Base-by-base conservation (phyloP, 2,888 invertebrate genomes). In the Phyto melanocephala region DNA sequence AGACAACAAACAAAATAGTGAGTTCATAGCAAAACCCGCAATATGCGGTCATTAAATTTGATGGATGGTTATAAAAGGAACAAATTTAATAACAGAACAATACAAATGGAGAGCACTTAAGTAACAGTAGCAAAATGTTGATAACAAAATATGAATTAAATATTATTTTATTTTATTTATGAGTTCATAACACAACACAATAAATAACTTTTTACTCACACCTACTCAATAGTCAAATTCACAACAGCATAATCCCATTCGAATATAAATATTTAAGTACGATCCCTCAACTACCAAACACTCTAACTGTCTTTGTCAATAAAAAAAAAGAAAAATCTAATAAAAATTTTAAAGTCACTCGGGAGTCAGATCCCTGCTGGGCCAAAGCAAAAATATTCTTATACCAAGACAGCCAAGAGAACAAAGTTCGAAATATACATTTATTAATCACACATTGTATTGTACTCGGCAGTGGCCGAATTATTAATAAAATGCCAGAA, bases 131-230 rank as follows among this genome's bases (percentile, higher is more conserved):
- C 33, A 42, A 45, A 35, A 47, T 20, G 24, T 54, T 11, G 50
- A 17, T 28, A 50, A 54, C 58, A 63, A 52, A 52, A 50, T 50
- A 42, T 20, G 15, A 71, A 37, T 24, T 45, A 37, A 68, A 35
- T 71, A 77, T 56, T 54, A 81, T 63, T 65, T 65, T n/a, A n/a
- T n/a, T n/a, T 78, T 22, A 58, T 78, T 70, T 75, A 70, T 52
- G 74, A 50, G 68, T 10, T 35, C 47, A 54, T 35, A n/a, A 70
- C 56, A 52, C 35, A 72, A 24, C 52, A 50, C 47, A 77, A 68
- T 62, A 77, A 74, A 72, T 71, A 20, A 67, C 13, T 50, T 62
- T 42, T 33, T 28, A n/a, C n/a, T n/a, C n/a, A n/a, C n/a, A n/a
- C n/a, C n/a, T n/a, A n/a, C n/a, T n/a, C n/a, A n/a, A n/a, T n/a